Evolutionary conservation across 2,113 vertebrate species (phyloP).

Genomic region (Pachypanchax playfairii): DNA sequence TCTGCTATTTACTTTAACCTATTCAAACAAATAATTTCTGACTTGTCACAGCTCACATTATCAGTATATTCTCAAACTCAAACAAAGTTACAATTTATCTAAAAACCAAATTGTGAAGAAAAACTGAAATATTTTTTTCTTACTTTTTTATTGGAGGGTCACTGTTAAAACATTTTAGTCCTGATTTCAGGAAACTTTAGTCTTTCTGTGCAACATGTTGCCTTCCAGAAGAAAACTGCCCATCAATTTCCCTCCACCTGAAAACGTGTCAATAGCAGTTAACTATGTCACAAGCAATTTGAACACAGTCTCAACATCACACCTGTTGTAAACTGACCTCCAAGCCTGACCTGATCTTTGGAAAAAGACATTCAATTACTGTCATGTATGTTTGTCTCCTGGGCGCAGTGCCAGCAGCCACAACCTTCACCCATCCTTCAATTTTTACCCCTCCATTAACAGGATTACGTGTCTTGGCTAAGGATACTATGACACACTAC

Average conservation of each 20-base stretch:
- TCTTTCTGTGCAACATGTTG: background rate
- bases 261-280: background rate
- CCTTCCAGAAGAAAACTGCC: background rate
- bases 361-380: slow-evolving; percentile 1
- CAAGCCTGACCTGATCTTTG: slow-evolving; percentile 1
- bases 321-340: background rate
- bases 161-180: background rate
- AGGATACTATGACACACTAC: background rate
- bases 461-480: background rate
- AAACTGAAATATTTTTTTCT: no score
- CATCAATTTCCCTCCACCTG: slow-evolving; percentile 3
- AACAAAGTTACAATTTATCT: no score
- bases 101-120: no score
- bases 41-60: no score
- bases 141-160: background rate
- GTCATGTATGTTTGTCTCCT: slow-evolving; percentile 7
- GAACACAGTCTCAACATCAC: slow-evolving; percentile 9
- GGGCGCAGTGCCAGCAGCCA: slow-evolving; percentile 13
- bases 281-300: slow-evolving; percentile 6
- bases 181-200: background rate
- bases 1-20: no score
- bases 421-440: background rate
- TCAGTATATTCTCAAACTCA: no score
- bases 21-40: no score
- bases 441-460: background rate